Conservation (phyloP, 2,888 invertebrate genomes). For the Synergus japonicus region DNA sequence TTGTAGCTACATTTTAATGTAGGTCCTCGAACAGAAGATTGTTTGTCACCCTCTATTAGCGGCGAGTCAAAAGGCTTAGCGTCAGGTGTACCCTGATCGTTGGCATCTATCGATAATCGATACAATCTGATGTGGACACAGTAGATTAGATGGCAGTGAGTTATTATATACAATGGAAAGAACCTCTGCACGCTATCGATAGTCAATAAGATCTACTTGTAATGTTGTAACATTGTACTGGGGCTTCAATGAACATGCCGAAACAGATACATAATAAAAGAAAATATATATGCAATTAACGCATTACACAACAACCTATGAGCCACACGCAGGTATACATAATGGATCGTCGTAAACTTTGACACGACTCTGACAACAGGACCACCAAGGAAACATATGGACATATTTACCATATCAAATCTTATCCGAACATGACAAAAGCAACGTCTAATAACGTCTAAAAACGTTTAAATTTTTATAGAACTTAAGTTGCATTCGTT, state of each 20-base stretch:
- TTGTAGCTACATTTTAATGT: neutral
- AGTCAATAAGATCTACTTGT: slow-evolving; percentile 64
- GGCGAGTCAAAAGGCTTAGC: neutral
- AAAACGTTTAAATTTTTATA: neutral
- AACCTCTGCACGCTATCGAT: slow-evolving; percentile 34
- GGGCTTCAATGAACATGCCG: slow-evolving; percentile 2
- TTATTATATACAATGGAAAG: slow-evolving; percentile 64
- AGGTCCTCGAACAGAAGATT: neutral
- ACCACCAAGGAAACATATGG: slow-evolving; percentile 64
- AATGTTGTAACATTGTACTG: slow-evolving; percentile 50
- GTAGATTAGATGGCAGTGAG: slow-evolving; percentile 53
- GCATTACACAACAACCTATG: neutral
- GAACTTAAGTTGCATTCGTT: neutral
- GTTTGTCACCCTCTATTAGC: neutral
- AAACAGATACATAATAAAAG: slow-evolving; percentile 48
- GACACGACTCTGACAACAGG: slow-evolving; percentile 61
- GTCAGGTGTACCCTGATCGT: neutral
- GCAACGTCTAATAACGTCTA: neutral
- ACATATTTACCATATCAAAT: slow-evolving; percentile 6
- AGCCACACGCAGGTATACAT: slow-evolving; percentile 64
- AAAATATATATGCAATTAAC: slow-evolving; percentile 9
- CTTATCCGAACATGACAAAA: neutral
- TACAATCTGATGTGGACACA: slow-evolving; percentile 60
- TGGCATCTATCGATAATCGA: slow-evolving; percentile 7
- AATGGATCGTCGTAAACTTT: slow-evolving; percentile 68